These are phyloP conservation scores for Napeogenes sylphis DNA, from an alignment of 2,888 invertebrate species.

Conservation along the genomic window DNA sequence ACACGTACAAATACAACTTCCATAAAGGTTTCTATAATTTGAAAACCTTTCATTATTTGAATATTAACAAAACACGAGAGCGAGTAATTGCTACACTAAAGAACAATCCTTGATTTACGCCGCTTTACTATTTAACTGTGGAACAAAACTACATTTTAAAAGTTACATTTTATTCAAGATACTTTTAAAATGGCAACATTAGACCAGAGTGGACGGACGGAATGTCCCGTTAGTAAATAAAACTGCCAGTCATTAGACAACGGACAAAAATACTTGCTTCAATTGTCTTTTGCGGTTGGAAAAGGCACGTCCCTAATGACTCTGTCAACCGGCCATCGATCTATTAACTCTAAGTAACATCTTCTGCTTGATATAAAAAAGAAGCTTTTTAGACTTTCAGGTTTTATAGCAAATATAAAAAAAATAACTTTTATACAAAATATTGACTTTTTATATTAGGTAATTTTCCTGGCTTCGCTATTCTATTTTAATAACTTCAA, in stretches of 20 bases:
- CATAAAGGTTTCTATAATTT: not conserved
- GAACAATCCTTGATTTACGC: slow-evolving; percentile 3
- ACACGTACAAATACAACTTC: not conserved
- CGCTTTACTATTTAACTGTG: slow-evolving; percentile 2
- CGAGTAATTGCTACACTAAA: slow-evolving; percentile 1
- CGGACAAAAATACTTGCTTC: slow-evolving; percentile 70
- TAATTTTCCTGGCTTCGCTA: too few species aligned
- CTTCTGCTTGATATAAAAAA: not conserved
- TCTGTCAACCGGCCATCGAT: slow-evolving; percentile 70
- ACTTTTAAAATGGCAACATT: slow-evolving; percentile 12
- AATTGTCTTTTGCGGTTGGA: slow-evolving; percentile 63
- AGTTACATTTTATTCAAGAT: slow-evolving; percentile 3
- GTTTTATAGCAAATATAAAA: too few species aligned
- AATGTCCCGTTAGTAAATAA: slow-evolving; percentile 68
- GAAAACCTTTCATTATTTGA: not conserved
- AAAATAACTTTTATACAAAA: too few species aligned
- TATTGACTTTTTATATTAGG: too few species aligned
- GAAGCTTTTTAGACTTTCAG: not conserved
- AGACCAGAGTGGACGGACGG: slow-evolving; percentile 61
- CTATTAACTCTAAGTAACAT: slow-evolving; percentile 41
- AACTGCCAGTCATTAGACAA: slow-evolving; percentile 72
- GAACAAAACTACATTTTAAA: not conserved
- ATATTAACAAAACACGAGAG: slow-evolving; percentile 1
- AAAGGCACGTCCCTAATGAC: slow-evolving; percentile 70
- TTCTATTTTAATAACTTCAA: too few species aligned